phyloP scores from a whole-genome alignment of 2,113 vertebrate genomes.

The Takifugu flavidus region DNA sequence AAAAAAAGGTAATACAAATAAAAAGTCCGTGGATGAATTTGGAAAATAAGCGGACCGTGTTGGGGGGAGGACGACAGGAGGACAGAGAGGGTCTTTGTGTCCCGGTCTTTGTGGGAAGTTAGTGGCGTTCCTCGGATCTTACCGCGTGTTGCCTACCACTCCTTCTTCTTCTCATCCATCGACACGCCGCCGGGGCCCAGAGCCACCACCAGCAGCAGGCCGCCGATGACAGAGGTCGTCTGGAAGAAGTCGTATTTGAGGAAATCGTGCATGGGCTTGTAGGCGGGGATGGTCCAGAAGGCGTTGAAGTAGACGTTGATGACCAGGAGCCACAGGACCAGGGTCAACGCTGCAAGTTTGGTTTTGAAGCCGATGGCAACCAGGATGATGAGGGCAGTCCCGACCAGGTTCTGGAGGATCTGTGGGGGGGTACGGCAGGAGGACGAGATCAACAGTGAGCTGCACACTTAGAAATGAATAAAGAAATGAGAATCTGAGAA shows the following conservation, averaged over 20 bases:
- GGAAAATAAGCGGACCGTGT: slow-evolving; percentile 33
- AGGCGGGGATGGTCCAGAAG: slow-evolving; percentile 93
- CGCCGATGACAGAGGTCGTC: slow-evolving; percentile 96
- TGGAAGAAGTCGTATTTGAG: slow-evolving; percentile 99
- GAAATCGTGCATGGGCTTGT: slow-evolving; percentile 99
- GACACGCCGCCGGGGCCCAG: slow-evolving; percentile 96
- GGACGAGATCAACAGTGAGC: too few species aligned
- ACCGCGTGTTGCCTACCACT: slow-evolving; percentile 79
- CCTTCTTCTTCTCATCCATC: slow-evolving; percentile 99
- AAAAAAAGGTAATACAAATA: slow-evolving; percentile 6
- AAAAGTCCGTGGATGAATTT: neutral
- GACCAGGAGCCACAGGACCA: slow-evolving; percentile 93
- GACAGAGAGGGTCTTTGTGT: slow-evolving; percentile 59
- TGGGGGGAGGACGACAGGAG: slow-evolving; percentile 23
- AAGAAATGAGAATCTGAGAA: too few species aligned
- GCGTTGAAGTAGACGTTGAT: slow-evolving; percentile 98
- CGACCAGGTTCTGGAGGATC: slow-evolving; percentile 97
- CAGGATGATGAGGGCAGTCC: slow-evolving; percentile 91
- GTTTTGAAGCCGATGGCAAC: slow-evolving; percentile 98
- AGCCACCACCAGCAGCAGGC: slow-evolving; percentile 92
- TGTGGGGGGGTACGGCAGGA: slow-evolving; percentile 42
- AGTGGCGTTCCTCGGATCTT: slow-evolving; percentile 42
- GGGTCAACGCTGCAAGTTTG: slow-evolving; percentile 92
- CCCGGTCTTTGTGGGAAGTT: slow-evolving; percentile 47
- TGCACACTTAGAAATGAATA: neutral